Conservation (phyloP, 1,140 invertebrate genomes). For the Drosophila quadrilineata region DNA sequence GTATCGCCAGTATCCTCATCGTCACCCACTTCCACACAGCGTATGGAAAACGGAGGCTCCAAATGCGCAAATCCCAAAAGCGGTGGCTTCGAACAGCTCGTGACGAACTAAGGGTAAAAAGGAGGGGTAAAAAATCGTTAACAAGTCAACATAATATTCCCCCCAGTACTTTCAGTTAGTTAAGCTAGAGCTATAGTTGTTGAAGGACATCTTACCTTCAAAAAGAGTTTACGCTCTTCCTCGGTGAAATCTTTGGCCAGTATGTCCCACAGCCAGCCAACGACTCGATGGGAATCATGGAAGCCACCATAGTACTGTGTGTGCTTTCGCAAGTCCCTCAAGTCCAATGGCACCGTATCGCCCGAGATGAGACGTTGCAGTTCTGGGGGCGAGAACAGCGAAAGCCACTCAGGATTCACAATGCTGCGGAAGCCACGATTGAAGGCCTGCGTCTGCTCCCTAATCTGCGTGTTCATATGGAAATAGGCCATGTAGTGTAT, state of each 20-base stretch:
- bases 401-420: constrained; percentile 97
- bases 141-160: too few relatives aligned
- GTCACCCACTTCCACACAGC: constrained; percentile 99
- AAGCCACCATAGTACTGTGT: constrained; percentile 99
- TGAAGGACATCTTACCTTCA: constrained; percentile 86
- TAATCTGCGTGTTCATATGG: constrained; percentile 98
- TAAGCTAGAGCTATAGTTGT: too few relatives aligned
- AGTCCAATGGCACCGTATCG: constrained; percentile 94
- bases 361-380: constrained; percentile 95
- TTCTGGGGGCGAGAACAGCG: constrained; percentile 98
- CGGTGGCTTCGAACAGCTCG: constrained; percentile 97
- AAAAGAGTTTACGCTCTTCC: constrained; percentile 94
- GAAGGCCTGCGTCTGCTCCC: constrained; percentile 97
- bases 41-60: constrained; percentile 99
- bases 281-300: constrained; percentile 98
- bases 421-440: constrained; percentile 97
- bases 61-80: constrained; percentile 98
- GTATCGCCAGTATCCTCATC: constrained; percentile 93
- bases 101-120: constrained; percentile 96
- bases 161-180: too few relatives aligned
- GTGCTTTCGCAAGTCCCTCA: constrained; percentile 94
- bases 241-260: constrained; percentile 96
- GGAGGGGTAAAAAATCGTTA: too few relatives aligned
- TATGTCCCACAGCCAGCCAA: constrained; percentile 99
- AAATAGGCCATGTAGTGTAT: constrained; percentile 99